Conservation (phyloP, 2,888 invertebrate genomes). For the Drosophila paracracens region DNA sequence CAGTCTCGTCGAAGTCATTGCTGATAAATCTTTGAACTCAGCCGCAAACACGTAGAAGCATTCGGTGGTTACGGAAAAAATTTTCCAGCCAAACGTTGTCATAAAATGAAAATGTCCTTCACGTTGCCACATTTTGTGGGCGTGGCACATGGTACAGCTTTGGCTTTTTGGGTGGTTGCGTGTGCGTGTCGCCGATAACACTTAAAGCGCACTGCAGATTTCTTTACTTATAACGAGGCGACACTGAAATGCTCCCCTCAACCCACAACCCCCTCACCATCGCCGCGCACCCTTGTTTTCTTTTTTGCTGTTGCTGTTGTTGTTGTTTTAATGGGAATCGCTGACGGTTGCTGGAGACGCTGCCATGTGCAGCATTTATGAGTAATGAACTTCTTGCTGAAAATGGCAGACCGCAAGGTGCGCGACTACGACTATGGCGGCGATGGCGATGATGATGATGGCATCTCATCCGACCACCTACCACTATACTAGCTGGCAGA, state of each 20-base stretch:
- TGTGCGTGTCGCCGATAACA: conserved; percentile 80
- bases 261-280: neutral
- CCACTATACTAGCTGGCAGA: conserved; percentile 34
- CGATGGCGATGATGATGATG: conserved; percentile 44
- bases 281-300: neutral
- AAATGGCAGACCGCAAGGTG: conserved; percentile 79
- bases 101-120: conserved; percentile 80
- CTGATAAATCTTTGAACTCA: conserved; percentile 81
- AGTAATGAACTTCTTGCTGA: conserved; percentile 82
- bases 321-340: conserved; percentile 75
- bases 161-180: conserved; percentile 42
- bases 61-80: conserved; percentile 73
- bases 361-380: conserved; percentile 82
- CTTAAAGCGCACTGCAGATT: conserved; percentile 80
- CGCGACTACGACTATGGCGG: conserved; percentile 51
- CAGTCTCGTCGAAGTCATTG: conserved; percentile 78
- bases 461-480: conserved; percentile 53
- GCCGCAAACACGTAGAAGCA: conserved; percentile 80
- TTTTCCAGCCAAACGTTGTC: conserved; percentile 71
- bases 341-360: conserved; percentile 49
- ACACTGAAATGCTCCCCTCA: conserved; percentile 37
- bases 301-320: conserved; percentile 57
- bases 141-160: conserved; percentile 39
- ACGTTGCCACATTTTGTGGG: conserved; percentile 71
- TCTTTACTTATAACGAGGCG: conserved; percentile 78